Percentiles rank a stretch among this genome's conserved stretches.
Evolutionary conservation across 1,140 invertebrate genomes (phyloP).

Genomic region (Spodoptera frugiperda): DNA sequence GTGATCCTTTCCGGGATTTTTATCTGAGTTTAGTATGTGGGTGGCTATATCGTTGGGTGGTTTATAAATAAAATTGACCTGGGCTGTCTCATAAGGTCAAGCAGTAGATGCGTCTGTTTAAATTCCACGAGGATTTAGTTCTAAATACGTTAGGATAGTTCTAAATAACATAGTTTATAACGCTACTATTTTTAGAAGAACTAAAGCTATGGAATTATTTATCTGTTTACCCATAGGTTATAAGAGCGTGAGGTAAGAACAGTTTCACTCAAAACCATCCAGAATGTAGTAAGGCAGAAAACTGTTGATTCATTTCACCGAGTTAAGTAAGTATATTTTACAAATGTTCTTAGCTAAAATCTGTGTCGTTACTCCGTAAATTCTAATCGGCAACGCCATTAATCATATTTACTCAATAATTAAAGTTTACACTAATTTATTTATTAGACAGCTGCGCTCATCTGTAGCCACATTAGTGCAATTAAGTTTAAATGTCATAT

Average conservation of each 20-base stretch:
- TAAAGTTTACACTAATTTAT: conserved; percentile 5
- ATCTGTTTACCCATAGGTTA: too few species aligned
- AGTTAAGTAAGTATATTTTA: too few species aligned
- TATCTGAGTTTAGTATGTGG: conserved; percentile 32
- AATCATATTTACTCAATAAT: conserved; percentile 8
- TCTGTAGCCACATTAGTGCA: background rate
- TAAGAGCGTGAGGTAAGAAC: too few species aligned
- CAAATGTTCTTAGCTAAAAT: too few species aligned
- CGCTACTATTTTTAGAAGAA: background rate
- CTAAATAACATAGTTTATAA: background rate
- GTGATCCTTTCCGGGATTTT: conserved; percentile 57
- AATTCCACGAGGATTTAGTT: conserved; percentile 9
- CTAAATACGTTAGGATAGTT: background rate
- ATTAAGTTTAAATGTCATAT: conserved; percentile 40
- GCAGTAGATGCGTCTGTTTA: background rate
- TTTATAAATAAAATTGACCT: conserved; percentile 38
- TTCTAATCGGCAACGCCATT: background rate
- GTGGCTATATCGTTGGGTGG: background rate
- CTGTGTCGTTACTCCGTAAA: too few species aligned
- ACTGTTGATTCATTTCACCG: too few species aligned
- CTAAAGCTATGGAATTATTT: background rate
- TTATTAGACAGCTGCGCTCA: conserved; percentile 6
- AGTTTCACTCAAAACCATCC: too few species aligned
- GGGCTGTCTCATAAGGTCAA: background rate
- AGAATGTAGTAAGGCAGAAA: too few species aligned